A percentile compares a stretch with the other conserved stretches of the same genome.
Conservation (phyloP, 2,888 invertebrate species). For the Unio pictorum region DNA sequence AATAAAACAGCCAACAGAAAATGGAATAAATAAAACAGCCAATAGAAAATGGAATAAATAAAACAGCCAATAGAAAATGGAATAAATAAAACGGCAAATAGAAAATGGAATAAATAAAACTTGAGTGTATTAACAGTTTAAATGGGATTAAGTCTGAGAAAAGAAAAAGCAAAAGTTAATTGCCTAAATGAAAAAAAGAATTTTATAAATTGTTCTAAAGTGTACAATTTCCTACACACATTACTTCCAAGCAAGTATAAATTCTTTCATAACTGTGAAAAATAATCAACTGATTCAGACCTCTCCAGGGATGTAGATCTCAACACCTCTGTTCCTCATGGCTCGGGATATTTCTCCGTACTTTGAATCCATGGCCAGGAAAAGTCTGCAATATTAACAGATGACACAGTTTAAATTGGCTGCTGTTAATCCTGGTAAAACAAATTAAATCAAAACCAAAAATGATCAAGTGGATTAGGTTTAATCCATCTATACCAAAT, state of each 20-base stretch:
- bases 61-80: too few relatives aligned
- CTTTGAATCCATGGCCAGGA: constrained; percentile 94
- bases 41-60: too few relatives aligned
- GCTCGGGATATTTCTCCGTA: constrained; percentile 97
- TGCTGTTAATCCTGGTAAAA: background rate
- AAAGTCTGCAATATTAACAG: constrained; percentile 77
- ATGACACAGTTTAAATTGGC: background rate
- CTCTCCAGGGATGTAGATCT: constrained; percentile 79
- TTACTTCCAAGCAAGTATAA: background rate
- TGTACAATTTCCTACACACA: constrained; percentile 2
- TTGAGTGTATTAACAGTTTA: too few relatives aligned
- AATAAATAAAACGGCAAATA: too few relatives aligned
- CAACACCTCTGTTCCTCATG: constrained; percentile 98
- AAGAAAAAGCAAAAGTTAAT: too few relatives aligned
- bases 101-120: too few relatives aligned
- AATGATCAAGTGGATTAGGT: too few relatives aligned
- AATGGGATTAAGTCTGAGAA: too few relatives aligned
- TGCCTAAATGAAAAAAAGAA: background rate
- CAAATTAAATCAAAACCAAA: background rate
- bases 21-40: too few relatives aligned
- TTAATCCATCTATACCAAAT: too few relatives aligned
- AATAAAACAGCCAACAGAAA: too few relatives aligned
- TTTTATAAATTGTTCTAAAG: constrained; percentile 1
- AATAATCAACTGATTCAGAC: constrained; percentile 24
- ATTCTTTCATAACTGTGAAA: background rate